A percentile compares a stretch with the other conserved stretches of the same genome.
Conservation (phyloP, 2,797 vertebrate species). For the Sebastes kiyomatsui region DNA sequence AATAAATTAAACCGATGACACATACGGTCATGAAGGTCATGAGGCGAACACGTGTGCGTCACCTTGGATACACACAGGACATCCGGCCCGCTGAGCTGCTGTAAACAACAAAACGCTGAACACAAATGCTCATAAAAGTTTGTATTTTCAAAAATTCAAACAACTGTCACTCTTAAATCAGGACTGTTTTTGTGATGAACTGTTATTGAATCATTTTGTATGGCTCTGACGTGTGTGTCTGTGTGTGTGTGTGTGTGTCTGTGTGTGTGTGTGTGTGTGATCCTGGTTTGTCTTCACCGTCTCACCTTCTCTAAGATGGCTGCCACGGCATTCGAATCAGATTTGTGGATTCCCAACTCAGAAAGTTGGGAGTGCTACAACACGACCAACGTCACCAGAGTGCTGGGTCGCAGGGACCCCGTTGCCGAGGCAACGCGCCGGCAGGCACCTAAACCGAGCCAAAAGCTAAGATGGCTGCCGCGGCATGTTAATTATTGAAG, state of each 20-base stretch:
- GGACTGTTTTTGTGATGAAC: neutral
- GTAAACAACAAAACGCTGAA: conserved; percentile 5
- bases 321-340: conserved; percentile 28
- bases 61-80: conserved; percentile 13
- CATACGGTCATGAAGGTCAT: conserved; percentile 29
- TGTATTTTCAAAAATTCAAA: neutral
- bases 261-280: neutral
- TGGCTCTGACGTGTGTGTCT: neutral
- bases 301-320: conserved; percentile 55
- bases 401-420: conserved; percentile 39
- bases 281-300: neutral
- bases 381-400: conserved; percentile 26
- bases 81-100: conserved; percentile 7
- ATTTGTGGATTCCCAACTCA: conserved; percentile 18
- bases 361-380: conserved; percentile 43
- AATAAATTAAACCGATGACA: conserved; percentile 48
- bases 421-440: conserved; percentile 64
- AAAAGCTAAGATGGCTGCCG: conserved; percentile 77
- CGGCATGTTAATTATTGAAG: conserved; percentile 73
- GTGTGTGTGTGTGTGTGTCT: conserved; percentile 11
- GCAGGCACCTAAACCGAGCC: conserved; percentile 65
- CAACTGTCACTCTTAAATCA: neutral
- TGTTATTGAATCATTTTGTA: neutral
- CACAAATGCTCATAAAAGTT: neutral
- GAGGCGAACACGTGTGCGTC: conserved; percentile 26